Evolutionary conservation across 2,797 vertebrate genomes (phyloP).

Genomic region (Paramormyrops hopkinsi): DNA sequence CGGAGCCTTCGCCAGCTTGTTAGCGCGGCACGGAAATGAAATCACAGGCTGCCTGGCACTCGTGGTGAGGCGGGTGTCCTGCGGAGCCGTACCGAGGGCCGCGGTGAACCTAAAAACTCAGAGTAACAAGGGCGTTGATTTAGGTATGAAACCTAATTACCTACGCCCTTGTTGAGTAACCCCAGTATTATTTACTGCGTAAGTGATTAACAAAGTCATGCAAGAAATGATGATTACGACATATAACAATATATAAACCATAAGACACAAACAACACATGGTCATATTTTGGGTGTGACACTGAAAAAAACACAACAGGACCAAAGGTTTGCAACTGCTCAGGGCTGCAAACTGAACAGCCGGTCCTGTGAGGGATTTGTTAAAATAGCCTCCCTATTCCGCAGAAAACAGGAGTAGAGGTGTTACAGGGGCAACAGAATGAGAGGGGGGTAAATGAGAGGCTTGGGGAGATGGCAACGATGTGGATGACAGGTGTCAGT

Average conservation of each 20-base stretch:
- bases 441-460: background rate
- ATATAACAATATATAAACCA: background rate
- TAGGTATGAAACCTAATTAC: background rate
- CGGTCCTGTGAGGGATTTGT: background rate
- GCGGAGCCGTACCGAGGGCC: background rate
- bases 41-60: background rate
- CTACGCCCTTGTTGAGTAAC: background rate
- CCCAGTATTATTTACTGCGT: background rate
- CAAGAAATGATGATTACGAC: background rate
- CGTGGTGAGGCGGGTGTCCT: background rate
- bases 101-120: background rate
- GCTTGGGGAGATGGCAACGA: background rate
- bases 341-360: background rate
- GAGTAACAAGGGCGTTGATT: background rate
- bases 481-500: background rate
- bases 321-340: background rate
- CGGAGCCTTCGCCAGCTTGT: slow-evolving; percentile 70
- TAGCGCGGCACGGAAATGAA: background rate
- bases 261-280: background rate
- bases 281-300: background rate
- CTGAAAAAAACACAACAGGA: background rate
- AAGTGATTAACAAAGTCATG: background rate
- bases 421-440: background rate
- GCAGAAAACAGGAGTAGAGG: background rate
- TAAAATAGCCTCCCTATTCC: background rate